phyloP scores from a whole-genome alignment of 1,140 invertebrate genomes.

The Drosophila pseudoobscura region DNA sequence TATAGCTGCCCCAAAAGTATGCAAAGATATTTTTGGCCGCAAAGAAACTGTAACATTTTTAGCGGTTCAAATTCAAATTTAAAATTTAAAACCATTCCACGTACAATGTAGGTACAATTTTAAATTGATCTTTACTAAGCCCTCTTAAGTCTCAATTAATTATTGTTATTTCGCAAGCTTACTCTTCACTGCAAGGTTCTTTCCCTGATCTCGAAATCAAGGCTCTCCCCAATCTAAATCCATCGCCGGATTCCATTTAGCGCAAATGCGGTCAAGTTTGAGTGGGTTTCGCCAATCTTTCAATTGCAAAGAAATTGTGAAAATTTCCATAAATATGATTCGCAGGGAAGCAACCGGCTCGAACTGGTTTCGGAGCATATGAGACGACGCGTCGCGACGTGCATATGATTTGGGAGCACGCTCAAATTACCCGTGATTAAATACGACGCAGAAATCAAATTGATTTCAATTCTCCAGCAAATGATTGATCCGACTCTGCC shows the following conservation, averaged over 20 bases:
- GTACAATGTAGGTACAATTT: too few relatives aligned
- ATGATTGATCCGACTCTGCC: slow-evolving; percentile 29
- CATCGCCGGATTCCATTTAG: slow-evolving; percentile 13
- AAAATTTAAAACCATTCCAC: background rate
- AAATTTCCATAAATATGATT: slow-evolving; percentile 59
- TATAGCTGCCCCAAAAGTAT: slow-evolving; percentile 11
- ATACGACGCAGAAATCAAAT: slow-evolving; percentile 70
- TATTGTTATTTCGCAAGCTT: background rate
- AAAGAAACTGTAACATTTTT: background rate
- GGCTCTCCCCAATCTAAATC: slow-evolving; percentile 43
- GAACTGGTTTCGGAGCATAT: slow-evolving; percentile 50
- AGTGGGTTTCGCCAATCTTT: slow-evolving; percentile 23
- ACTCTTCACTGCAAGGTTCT: slow-evolving; percentile 12
- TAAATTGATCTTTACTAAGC: background rate
- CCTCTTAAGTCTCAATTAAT: slow-evolving; percentile 18
- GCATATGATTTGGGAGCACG: slow-evolving; percentile 55
- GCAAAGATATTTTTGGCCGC: background rate
- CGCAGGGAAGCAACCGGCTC: slow-evolving; percentile 48
- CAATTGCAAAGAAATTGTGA: slow-evolving; percentile 30
- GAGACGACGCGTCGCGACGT: slow-evolving; percentile 13
- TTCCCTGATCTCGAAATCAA: slow-evolving; percentile 26
- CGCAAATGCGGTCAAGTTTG: slow-evolving; percentile 64
- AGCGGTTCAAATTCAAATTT: background rate
- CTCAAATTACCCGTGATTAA: slow-evolving; percentile 66
- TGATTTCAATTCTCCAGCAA: slow-evolving; percentile 69